Base-by-base conservation (phyloP, 2,888 invertebrate genomes). In the Chalcosyrphus nemorum region DNA sequence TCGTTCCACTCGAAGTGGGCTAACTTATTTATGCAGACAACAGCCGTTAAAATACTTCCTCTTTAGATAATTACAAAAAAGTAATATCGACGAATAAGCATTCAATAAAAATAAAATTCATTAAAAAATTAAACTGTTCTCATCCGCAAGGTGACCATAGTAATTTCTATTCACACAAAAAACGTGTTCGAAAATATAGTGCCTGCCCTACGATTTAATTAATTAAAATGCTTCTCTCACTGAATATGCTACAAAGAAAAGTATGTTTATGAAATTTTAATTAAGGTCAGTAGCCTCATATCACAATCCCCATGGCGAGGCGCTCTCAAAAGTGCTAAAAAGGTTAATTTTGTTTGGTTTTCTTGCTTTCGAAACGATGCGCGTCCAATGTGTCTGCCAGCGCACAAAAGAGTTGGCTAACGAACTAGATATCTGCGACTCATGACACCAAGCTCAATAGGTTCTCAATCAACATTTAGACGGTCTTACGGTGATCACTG, bases 231-330 rank as follows among this genome's bases (percentile, higher is more conserved):
- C 41, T 54, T 70, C 45, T 27, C 61, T 47, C 70, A 27, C 32
- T 29, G 11, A 41, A 63, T 45, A 47, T 50, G 29, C 45, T 17
- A 13, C 43, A 72, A 68, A 70, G 61, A 54, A 50, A 35, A 35
- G 32, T 35, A 41, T 27, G 32, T 81, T 75, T 75, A 29, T 57
- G 61, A 81, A 66, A 75, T 54, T 61, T 63, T 70, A 74, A 81
- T 75, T 75, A 68, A 81, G 66, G 63, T 68, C 72, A 68, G 66
- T 75, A 74, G 75, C 68, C 81, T 43, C 81, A 50, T 54, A 50
- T 52, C 19, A 61, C 29, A 59, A 50, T 59, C 68, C n/a, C 17
- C 27, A 21, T 5, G 6, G 32, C 45, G 17, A 7, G 1, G 4
- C 32, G 54, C 21, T 50, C 24, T 50, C 47, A 19, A 61, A 61